Conservation (phyloP, 2,888 invertebrate genomes). For the Sphecodes monilicornis region DNA sequence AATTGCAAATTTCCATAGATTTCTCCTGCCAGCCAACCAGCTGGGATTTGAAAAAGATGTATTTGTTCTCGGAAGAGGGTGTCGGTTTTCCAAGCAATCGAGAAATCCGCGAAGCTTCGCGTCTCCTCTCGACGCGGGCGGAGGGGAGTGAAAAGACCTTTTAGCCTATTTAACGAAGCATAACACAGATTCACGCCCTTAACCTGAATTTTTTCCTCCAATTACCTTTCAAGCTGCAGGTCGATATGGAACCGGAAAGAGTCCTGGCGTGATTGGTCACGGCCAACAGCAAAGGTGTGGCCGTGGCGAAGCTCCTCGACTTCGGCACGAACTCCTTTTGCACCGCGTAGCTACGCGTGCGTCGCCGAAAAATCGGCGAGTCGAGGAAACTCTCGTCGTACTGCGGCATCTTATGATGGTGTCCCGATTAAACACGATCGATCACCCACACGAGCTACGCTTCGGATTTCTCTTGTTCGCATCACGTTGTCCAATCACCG, state of each 20-base stretch:
- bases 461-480: neutral
- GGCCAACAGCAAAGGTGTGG: conserved; percentile 81
- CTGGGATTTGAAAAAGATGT: neutral
- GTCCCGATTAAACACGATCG: neutral
- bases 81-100: conserved; percentile 23
- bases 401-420: conserved; percentile 79
- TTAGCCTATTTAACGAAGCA: conserved; percentile 35
- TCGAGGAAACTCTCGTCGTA: conserved; percentile 83
- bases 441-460: conserved; percentile 11
- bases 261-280: conserved; percentile 81
- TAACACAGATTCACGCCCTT: conserved; percentile 47
- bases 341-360: conserved; percentile 81
- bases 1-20: neutral
- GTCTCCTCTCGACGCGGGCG: neutral
- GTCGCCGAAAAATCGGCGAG: conserved; percentile 82
- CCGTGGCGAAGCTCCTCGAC: conserved; percentile 79
- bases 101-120: conserved; percentile 10
- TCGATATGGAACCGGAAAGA: conserved; percentile 79
- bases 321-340: conserved; percentile 79
- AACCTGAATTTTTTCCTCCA: conserved; percentile 64
- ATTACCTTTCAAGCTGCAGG: conserved; percentile 81
- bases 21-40: neutral
- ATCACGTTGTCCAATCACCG: neutral
- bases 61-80: neutral
- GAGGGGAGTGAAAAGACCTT: neutral